phyloP scores from a whole-genome alignment of 1,140 invertebrate genomes.

The Drosophila repleta region DNA sequence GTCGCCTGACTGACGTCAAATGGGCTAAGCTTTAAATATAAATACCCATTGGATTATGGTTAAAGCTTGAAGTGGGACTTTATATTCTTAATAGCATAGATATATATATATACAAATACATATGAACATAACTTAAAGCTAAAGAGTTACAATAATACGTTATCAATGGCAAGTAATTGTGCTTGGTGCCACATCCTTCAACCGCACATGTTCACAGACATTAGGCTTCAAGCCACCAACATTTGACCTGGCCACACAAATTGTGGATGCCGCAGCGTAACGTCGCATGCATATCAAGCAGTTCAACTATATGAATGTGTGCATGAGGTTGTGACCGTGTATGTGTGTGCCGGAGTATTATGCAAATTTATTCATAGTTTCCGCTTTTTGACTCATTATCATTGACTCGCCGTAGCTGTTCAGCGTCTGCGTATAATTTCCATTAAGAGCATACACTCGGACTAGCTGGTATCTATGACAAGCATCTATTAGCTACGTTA shows the following conservation, averaged over 20 bases:
- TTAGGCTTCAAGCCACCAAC: constrained; percentile 8
- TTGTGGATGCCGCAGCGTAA: constrained; percentile 26
- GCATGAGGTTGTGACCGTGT: constrained; percentile 8
- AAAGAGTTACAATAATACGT: background rate
- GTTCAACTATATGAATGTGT: background rate
- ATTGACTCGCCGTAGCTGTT: constrained; percentile 42
- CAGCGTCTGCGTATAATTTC: constrained; percentile 4
- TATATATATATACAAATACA: background rate
- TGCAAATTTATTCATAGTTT: constrained; percentile 73
- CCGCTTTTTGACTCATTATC: constrained; percentile 71
- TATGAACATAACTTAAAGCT: constrained; percentile 1
- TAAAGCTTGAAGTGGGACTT: background rate
- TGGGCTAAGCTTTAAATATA: constrained; percentile 7
- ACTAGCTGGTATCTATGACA: constrained; percentile 4
- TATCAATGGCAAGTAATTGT: constrained; percentile 21
- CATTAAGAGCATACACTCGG: background rate
- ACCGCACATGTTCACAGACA: constrained; percentile 14
- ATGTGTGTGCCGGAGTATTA: constrained; percentile 19
- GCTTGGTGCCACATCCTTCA: constrained; percentile 25
- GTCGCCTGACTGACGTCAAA: constrained; percentile 58
- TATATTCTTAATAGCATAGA: background rate
- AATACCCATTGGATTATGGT: background rate
- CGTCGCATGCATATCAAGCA: constrained; percentile 62
- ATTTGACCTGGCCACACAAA: constrained; percentile 26
- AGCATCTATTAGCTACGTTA: constrained; percentile 28